Percentiles rank a stretch among this genome's conserved stretches.
Evolutionary conservation across 2,797 vertebrate genomes (phyloP).

Genomic region (Myripristis jacobus): DNA sequence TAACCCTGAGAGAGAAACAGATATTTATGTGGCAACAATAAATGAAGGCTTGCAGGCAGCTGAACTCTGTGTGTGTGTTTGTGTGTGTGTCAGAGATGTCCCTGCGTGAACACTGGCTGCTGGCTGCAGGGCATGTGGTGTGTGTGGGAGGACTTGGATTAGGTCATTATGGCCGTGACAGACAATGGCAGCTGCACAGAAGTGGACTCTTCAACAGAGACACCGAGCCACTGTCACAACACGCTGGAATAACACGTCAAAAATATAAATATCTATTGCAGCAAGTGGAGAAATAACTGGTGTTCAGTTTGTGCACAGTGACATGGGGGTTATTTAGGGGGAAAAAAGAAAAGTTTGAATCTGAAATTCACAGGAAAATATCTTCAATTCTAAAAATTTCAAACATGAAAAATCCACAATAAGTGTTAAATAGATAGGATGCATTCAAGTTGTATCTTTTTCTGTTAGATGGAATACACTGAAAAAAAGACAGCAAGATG

Average conservation of each 20-base stretch:
- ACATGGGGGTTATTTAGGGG: too few relatives aligned
- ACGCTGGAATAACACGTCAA: not conserved
- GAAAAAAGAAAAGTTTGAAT: too few relatives aligned
- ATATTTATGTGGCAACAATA: conserved; percentile 26
- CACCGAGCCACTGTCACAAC: not conserved
- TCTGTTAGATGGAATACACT: not conserved
- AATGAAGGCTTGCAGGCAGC: conserved; percentile 33
- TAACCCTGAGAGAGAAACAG: not conserved
- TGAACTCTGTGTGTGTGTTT: too few relatives aligned
- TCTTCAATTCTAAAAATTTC: too few relatives aligned
- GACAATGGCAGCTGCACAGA: conserved; percentile 61
- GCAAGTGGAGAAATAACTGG: not conserved
- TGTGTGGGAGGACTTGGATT: conserved; percentile 23
- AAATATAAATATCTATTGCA: not conserved
- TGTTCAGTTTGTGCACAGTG: not conserved
- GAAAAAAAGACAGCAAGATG: conserved; percentile 7
- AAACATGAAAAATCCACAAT: too few relatives aligned
- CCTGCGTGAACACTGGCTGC: conserved; percentile 32
- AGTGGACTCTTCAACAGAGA: conserved; percentile 7
- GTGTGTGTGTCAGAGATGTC: conserved; percentile 55
- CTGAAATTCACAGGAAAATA: too few relatives aligned
- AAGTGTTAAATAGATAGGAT: too few relatives aligned
- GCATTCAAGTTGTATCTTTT: too few relatives aligned
- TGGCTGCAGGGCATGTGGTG: conserved; percentile 12
- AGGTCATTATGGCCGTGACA: conserved; percentile 51